A percentile compares a stretch with the other conserved stretches of the same genome.
Conservation (phyloP, 2,888 invertebrate genomes). For the Brenthis ino region DNA sequence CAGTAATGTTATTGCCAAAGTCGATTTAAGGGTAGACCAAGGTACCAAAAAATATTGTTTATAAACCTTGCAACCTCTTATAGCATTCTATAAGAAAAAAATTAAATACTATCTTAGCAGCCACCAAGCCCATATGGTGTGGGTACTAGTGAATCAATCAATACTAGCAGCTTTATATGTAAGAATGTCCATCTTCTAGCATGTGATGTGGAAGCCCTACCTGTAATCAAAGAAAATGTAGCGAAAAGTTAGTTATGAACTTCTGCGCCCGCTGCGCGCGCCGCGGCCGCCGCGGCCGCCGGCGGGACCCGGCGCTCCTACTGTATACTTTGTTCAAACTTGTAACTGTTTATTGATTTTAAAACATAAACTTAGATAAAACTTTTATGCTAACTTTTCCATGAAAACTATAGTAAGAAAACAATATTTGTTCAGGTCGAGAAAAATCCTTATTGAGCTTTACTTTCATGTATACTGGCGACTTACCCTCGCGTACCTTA, state of each 20-base stretch:
- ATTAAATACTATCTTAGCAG: too few species aligned
- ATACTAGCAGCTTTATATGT: too few species aligned
- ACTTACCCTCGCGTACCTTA: too few species aligned
- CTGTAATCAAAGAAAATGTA: slow-evolving; percentile 28
- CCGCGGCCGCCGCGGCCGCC: background rate
- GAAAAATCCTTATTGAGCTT: background rate
- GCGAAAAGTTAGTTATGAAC: slow-evolving; percentile 25
- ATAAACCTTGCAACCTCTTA: too few species aligned
- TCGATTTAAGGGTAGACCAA: too few species aligned
- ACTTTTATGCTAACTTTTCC: slow-evolving; percentile 1
- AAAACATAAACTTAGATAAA: background rate
- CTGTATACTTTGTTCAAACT: slow-evolving; percentile 2
- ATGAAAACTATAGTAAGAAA: background rate
- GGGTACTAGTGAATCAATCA: too few species aligned
- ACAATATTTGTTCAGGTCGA: too few species aligned
- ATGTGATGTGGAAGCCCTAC: slow-evolving; percentile 12
- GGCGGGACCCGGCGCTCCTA: slow-evolving; percentile 9
- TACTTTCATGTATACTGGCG: too few species aligned
- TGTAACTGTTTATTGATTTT: slow-evolving; percentile 1
- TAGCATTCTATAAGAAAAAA: too few species aligned
- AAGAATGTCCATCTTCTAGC: slow-evolving; percentile 1
- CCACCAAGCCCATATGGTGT: too few species aligned
- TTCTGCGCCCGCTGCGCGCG: slow-evolving; percentile 3
- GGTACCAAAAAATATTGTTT: too few species aligned
- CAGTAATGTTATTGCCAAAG: too few species aligned